These are phyloP conservation scores for Spodoptera litura DNA, from an alignment of 1,140 invertebrate genomes.

Conservation along the genomic window DNA sequence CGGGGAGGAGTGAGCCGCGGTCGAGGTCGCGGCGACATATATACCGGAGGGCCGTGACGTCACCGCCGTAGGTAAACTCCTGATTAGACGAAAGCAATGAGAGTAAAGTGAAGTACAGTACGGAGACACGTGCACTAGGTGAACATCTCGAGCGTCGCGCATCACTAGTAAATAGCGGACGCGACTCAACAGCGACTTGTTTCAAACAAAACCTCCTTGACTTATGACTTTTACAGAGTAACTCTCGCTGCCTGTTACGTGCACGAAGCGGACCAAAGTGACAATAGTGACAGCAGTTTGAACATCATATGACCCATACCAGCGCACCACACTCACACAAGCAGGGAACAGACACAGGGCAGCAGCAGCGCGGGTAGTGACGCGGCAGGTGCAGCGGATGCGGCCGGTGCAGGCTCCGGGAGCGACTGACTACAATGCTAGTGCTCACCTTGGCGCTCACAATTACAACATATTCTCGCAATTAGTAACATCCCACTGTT, in stretches of 20 bases:
- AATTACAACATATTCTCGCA: slow-evolving; percentile 24
- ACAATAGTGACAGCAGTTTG: neutral
- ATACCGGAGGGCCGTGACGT: slow-evolving; percentile 5
- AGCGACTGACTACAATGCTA: slow-evolving; percentile 5
- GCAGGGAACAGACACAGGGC: neutral
- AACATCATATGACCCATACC: neutral
- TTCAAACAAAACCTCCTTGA: slow-evolving; percentile 17
- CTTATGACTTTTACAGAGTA: slow-evolving; percentile 8
- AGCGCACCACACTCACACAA: neutral
- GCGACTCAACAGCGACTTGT: neutral
- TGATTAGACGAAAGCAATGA: too few relatives aligned
- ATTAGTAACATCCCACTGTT: slow-evolving; percentile 37
- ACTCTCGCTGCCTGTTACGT: neutral
- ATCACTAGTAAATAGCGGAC: neutral
- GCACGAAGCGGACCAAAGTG: neutral
- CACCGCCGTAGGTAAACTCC: neutral
- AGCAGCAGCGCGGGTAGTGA: neutral
- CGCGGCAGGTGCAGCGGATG: neutral
- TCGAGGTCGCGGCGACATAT: slow-evolving; percentile 32
- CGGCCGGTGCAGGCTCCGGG: neutral
- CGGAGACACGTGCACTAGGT: too few relatives aligned
- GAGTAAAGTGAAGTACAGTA: too few relatives aligned
- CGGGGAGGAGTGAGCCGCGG: neutral
- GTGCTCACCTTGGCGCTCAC: slow-evolving; percentile 23
- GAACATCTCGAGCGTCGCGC: too few relatives aligned